Conservation (phyloP, 1,140 invertebrate genomes). For the Leptopilina clavipes region DNA sequence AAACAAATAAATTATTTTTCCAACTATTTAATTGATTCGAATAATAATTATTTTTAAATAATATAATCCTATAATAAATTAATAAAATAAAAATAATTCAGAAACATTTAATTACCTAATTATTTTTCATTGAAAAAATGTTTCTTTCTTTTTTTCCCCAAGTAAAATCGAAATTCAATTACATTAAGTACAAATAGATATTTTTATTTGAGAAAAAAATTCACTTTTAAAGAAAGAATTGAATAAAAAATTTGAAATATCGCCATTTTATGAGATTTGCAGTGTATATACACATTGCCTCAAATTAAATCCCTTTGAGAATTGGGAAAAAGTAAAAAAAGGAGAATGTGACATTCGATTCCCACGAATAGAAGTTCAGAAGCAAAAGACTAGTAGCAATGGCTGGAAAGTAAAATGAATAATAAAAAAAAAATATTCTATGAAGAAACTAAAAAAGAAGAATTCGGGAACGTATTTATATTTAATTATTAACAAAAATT, state of each 20-base stretch:
- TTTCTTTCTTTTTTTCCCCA: too few relatives aligned
- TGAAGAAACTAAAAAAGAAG: too few relatives aligned
- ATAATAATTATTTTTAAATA: too few relatives aligned
- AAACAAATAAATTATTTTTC: too few relatives aligned
- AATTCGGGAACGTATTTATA: background rate
- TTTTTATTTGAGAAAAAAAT: background rate
- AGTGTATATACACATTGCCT: background rate
- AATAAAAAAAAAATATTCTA: background rate
- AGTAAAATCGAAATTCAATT: too few relatives aligned
- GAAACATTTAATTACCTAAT: too few relatives aligned
- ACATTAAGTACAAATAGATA: too few relatives aligned
- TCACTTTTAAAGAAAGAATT: background rate
- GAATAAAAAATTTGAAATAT: background rate
- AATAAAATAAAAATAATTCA: too few relatives aligned
- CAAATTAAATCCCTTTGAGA: slow-evolving; percentile 30
- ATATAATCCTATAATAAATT: too few relatives aligned
- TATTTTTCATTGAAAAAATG: background rate
- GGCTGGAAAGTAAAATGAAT: background rate
- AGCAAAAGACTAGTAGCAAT: too few relatives aligned
- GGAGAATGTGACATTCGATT: slow-evolving; percentile 2
- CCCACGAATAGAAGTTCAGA: slow-evolving; percentile 24
- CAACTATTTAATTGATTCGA: too few relatives aligned
- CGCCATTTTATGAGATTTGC: background rate
- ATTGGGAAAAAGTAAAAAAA: background rate
- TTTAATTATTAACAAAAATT: too few relatives aligned